Conservation (phyloP, 2,113 vertebrate species). For the Oryzias curvinotus region DNA sequence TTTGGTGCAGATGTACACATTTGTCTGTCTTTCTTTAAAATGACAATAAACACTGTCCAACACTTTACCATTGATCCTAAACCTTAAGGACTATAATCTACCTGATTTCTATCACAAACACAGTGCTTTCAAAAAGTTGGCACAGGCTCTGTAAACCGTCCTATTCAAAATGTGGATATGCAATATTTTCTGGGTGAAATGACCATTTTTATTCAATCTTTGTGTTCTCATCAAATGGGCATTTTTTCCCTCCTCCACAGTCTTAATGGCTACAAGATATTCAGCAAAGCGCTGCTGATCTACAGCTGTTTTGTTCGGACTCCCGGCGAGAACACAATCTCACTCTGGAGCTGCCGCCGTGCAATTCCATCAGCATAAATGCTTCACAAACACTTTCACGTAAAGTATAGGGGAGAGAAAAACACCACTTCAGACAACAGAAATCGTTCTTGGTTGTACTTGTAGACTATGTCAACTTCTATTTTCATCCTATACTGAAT, state of each 20-base stretch:
- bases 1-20: conserved; percentile 48
- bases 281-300: conserved; percentile 68
- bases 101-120: conserved; percentile 76
- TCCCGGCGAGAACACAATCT: conserved; percentile 78
- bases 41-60: conserved; percentile 62
- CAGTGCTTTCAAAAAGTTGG: conserved; percentile 69
- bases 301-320: conserved; percentile 69
- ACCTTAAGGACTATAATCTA: conserved; percentile 71
- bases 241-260: conserved; percentile 64
- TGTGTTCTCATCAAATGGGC: conserved; percentile 70
- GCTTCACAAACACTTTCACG: conserved; percentile 72
- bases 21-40: conserved; percentile 34
- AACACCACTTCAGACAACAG: conserved; percentile 67
- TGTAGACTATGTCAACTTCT: conserved; percentile 54
- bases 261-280: conserved; percentile 74
- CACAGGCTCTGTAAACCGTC: conserved; percentile 62
- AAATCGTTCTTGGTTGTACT: conserved; percentile 52
- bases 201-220: conserved; percentile 82
- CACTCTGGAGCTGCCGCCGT: conserved; percentile 63
- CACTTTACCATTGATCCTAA: conserved; percentile 65
- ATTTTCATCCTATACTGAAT: conserved; percentile 59
- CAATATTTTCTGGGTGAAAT: conserved; percentile 66
- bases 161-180: conserved; percentile 65
- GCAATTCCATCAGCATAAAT: conserved; percentile 77
- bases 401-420: conserved; percentile 69